Percentiles rank a stretch among this genome's conserved stretches.
Evolutionary conservation across 64 coral and sea anemone genomes (phyloP).

Genomic region (Actinia equina): DNA sequence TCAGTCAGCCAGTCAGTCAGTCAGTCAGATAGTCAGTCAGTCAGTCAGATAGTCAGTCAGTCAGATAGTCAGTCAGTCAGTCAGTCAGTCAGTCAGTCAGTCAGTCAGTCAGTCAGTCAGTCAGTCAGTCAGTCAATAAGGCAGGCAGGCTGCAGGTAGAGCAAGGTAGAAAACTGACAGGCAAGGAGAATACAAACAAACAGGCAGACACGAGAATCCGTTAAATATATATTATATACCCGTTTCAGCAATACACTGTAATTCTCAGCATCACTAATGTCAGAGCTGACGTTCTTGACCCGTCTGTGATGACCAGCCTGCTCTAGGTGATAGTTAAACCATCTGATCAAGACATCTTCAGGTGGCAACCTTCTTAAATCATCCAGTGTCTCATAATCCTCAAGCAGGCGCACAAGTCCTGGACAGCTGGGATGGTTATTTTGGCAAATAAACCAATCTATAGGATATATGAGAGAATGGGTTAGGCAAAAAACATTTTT

Average conservation of each 20-base stretch:
- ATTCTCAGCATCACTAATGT: slow-evolving; percentile 81
- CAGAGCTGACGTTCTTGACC: slow-evolving; percentile 71
- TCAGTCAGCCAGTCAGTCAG: no score
- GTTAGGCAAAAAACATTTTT: not conserved
- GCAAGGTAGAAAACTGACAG: no score
- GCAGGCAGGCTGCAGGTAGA: no score
- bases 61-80: no score
- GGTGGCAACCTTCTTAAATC: slow-evolving; percentile 70
- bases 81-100: no score
- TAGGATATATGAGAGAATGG: not conserved
- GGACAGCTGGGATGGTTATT: slow-evolving; percentile 76
- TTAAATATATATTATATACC: slow-evolving; percentile 22
- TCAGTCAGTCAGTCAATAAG: no score
- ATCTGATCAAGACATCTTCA: slow-evolving; percentile 80
- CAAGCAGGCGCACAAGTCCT: slow-evolving; percentile 68
- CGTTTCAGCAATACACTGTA: slow-evolving; percentile 88
- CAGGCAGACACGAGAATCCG: no score
- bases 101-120: no score
- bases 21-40: no score
- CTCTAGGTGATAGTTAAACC: slow-evolving; percentile 92
- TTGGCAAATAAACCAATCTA: slow-evolving; percentile 89
- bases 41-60: no score
- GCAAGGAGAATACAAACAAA: no score
- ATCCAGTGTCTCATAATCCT: slow-evolving; percentile 76
- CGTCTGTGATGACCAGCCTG: slow-evolving; percentile 72